Evolutionary conservation across 2,888 invertebrate genomes (phyloP), one percentile per base, ranked within the genome.

Genomic region (Mesorhabditis sp.): DNA sequence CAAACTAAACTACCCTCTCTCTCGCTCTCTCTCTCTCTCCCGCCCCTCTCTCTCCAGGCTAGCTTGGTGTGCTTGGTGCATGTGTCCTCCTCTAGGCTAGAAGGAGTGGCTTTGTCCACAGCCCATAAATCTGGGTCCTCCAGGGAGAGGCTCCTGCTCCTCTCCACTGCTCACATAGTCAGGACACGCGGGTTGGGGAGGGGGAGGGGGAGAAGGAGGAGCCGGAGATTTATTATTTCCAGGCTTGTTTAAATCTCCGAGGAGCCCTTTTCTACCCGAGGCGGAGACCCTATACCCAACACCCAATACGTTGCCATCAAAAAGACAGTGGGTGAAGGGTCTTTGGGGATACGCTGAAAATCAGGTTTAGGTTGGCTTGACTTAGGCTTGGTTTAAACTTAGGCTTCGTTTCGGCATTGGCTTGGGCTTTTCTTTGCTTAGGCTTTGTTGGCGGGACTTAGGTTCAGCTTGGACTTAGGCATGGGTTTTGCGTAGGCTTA

Each of bases 391-490:
- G 7, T 10, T 50, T 13, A 50, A 50, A 13, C 58, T 50, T 50
- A 50, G 58, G 1, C 58, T 50, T 50, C 7, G 58, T 10, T n/a
- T 50, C 1, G n/a, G 58, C 10, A 1, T 50, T 1, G n/a, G 58
- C 0, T 50, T 2, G 2, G 58, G 58, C 58, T 50, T 50, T 6
- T 6, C 13, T 50, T 50, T 28, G 28, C 28, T 28, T 28, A 28
- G 28, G 2, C 28, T 28, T 28, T 28, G 28, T 28, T 28, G 28
- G 28, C n/a, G n/a, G n/a, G 58, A n/a, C 2, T 50, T 50, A 50
- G 58, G 58, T n/a, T n/a, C n/a, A n/a, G n/a, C 58, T 50, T 50
- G n/a, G 58, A 50, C 58, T 50, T 50, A 50, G 58, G 58, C 2
- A 2, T 50, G 2, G 58, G 58, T 2, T 50, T 50, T 1, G 2